phyloP scores from a whole-genome alignment of 64 coral and sea anemone genomes.

The Actinia equina region DNA sequence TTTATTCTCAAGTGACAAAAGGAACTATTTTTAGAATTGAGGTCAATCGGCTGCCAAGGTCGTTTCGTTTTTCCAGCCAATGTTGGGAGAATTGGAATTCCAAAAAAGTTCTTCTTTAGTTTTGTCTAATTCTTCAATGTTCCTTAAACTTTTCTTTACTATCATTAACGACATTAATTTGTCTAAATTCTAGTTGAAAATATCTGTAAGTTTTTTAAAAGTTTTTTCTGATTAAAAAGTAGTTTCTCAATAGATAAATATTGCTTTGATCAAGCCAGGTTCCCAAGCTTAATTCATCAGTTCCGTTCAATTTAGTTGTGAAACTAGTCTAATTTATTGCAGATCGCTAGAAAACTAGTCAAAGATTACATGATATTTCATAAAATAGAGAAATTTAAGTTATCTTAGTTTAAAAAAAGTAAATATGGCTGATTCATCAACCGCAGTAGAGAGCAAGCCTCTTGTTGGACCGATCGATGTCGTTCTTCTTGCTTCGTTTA shows the following conservation, averaged over 20 bases:
- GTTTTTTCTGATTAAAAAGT: neutral
- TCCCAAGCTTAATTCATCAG: neutral
- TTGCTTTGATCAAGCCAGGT: neutral
- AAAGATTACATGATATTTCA: neutral
- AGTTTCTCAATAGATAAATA: neutral
- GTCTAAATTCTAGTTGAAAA: neutral
- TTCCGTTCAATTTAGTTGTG: neutral
- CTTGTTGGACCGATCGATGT: constrained; percentile 74
- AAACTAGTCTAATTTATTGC: neutral
- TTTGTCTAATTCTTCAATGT: neutral
- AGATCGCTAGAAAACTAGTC: constrained; percentile 6
- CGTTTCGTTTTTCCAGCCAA: neutral
- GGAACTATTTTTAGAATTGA: neutral
- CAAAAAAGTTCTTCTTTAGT: neutral
- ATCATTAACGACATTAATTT: neutral
- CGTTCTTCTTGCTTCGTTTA: constrained; percentile 83
- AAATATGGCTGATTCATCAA: constrained; percentile 8
- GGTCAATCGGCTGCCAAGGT: neutral
- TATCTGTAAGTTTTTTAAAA: neutral
- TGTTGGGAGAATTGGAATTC: neutral
- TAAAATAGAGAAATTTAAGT: neutral
- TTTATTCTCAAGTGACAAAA: neutral
- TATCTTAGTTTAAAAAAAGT: neutral
- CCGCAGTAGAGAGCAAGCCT: constrained; percentile 62
- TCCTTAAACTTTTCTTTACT: neutral